phyloP scores from a whole-genome alignment of 2,113 vertebrate species.

The Sminthopsis crassicaudata region DNA sequence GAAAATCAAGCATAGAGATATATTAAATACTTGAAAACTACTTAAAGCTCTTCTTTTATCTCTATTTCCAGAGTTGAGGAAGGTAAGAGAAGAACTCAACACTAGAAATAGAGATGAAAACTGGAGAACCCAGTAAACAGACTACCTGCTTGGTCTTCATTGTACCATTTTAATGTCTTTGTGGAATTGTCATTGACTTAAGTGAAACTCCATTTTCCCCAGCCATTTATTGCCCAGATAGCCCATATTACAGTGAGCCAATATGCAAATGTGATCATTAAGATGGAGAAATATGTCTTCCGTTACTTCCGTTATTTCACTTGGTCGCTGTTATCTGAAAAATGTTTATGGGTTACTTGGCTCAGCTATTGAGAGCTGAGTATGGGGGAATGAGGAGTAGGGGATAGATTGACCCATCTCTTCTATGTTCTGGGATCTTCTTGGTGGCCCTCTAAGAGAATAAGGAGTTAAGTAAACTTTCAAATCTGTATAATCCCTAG shows the following conservation, averaged over 20 bases:
- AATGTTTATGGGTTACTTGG: slow-evolving; percentile 33
- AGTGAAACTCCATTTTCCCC: slow-evolving; percentile 4
- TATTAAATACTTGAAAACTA: background rate
- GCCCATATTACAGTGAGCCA: slow-evolving; percentile 29
- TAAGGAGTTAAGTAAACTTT: background rate
- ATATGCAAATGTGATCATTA: slow-evolving; percentile 24
- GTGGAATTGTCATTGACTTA: background rate
- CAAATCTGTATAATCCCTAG: slow-evolving; percentile 24
- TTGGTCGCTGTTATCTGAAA: slow-evolving; percentile 28
- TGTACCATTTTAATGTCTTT: background rate
- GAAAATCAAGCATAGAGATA: background rate
- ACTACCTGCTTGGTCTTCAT: background rate
- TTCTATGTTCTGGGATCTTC: background rate
- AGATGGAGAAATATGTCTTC: background rate
- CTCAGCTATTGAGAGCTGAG: background rate
- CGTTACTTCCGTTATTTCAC: background rate
- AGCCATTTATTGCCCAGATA: background rate
- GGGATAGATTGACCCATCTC: background rate
- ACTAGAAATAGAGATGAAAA: slow-evolving; percentile 39
- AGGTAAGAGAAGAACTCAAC: slow-evolving; percentile 9
- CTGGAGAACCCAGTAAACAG: background rate
- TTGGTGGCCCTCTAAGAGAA: background rate
- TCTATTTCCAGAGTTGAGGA: background rate
- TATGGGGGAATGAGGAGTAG: background rate
- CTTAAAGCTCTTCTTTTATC: background rate